Base-by-base conservation (phyloP, 35 echinoderm and acorn worm genomes). In the Heliocidaris erythrogramma region DNA sequence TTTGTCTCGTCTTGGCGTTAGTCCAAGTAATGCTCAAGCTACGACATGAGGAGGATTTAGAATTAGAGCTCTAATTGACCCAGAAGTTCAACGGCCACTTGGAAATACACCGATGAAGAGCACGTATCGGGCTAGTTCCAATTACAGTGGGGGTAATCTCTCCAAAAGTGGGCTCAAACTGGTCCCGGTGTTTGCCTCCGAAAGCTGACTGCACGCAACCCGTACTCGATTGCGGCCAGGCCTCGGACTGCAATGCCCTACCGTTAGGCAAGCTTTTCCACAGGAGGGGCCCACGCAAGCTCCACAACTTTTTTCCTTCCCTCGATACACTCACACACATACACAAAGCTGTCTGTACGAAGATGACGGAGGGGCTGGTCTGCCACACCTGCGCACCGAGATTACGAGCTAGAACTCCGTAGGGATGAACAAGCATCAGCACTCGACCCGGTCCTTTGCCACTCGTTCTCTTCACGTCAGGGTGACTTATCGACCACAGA, bases 21-120 rank as follows among this genome's bases (percentile, higher is more conserved):
- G 91, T 92, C 91, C 91, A 92, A 92, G 48, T 48, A 50, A 92
- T 92, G 91, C 47, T 92, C 91, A 92, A 92, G 49, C 91, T 92
- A 92, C 91, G 91, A 92, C 91, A 92, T 92, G 91, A 92, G 91
- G 47, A 92, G 91, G 86, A 47, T 16, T 89, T 92, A 30, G 49
- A 92, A 92, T 92, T 49, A 92, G 91, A 48, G 29, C 91, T 18
- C 91, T 49, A 92, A 92, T 92, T 92, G 49, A 92, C 91, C 49
- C 49, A 92, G 48, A 30, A 52, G 91, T 92, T 92, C 49, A 59
- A 92, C 48, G 91, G 47, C 48, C 91, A 92, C 91, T 92, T 92
- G 47, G 49, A 92, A 92, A 49, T 13, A 48, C 47, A 59, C 91
- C 91, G 32, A 49, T 48, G 91, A 42, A 27, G 91, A 92, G 47